These are phyloP conservation scores for Myotis pilosus DNA, from an alignment of 2,797 vertebrate genomes.

Conservation along the genomic window DNA sequence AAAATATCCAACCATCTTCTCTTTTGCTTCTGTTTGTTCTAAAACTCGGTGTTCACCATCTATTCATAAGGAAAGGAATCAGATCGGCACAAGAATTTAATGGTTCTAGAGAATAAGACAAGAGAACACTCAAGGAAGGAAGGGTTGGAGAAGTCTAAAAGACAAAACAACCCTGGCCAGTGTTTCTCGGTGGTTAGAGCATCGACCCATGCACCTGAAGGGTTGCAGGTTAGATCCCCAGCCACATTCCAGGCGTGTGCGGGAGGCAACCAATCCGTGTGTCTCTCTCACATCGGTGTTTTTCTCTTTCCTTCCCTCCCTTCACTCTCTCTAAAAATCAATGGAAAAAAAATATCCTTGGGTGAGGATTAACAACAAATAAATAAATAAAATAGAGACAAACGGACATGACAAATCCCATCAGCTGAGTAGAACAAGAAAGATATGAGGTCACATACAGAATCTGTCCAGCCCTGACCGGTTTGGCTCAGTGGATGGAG, in stretches of 20 bases:
- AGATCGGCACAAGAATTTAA: neutral
- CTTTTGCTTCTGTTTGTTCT: slow-evolving; percentile 33
- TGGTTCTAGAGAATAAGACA: neutral
- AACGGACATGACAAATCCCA: neutral
- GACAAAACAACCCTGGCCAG: too few species aligned
- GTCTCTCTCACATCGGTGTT: too few species aligned
- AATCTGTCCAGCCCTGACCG: neutral
- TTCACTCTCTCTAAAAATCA: too few species aligned
- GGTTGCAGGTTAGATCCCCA: too few species aligned
- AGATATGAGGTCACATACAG: neutral
- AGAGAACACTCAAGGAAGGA: neutral
- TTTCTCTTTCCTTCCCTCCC: too few species aligned
- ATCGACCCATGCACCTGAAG: too few species aligned
- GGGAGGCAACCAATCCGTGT: too few species aligned
- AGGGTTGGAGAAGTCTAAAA: neutral
- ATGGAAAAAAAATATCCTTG: too few species aligned
- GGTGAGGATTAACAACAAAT: too few species aligned
- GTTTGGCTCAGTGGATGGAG: too few species aligned
- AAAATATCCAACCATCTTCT: neutral
- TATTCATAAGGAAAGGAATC: neutral
- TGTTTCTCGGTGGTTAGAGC: too few species aligned
- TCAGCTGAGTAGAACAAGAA: neutral
- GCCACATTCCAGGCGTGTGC: too few species aligned
- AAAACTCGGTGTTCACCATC: neutral
- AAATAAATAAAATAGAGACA: neutral